Base-by-base conservation (phyloP, 1,140 invertebrate genomes). In the Hypothenemus hampei region DNA sequence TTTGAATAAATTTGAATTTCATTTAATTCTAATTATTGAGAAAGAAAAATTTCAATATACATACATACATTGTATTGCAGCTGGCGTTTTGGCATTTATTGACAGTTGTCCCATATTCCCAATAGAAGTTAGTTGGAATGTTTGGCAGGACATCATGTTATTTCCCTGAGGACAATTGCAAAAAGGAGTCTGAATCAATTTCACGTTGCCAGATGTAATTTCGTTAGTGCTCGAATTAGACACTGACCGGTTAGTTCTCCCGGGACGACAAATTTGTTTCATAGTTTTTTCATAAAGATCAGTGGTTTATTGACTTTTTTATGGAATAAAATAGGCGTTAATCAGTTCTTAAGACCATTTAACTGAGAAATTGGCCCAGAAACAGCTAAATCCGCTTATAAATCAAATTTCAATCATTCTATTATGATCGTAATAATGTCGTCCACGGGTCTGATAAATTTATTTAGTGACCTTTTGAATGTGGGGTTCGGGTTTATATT, bases 121-220 rank as follows among this genome's bases (percentile, higher is more conserved):
- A 33, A 20, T 26, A 26, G 59, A 53, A 57, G 59, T 59, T 63
- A 61, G 54, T 63, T 63, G n/a, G 59, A 54, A 59, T 63, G 58
- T 49, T 65, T 57, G 58, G 59, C 63, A 58, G 63, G 63, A 65
- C 61, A 63, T 65, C 61, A 63, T 60, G 61, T 63, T 63, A 65
- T 65, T 65, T 65, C 63, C 63, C 63, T 54, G 52, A 33, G 60
- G 63, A 44, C 49, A 23, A 37, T 35, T 47, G 43, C 52, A 47
- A 53, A 53, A 52, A 51, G 57, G 51, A 52, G 45, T 48, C 53
- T 45, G 50, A 55, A 55, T 48, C 50, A 53, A 53, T 53, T 53
- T 53, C 33, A 53, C 50, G 50, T 53, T 35, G 50, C 41, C 40
- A 29, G 40, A 43, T 44, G 44, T 54, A 54, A 54, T 54, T 54